phyloP scores from a whole-genome alignment of 1,140 invertebrate species.

The Cecropterus lyciades region DNA sequence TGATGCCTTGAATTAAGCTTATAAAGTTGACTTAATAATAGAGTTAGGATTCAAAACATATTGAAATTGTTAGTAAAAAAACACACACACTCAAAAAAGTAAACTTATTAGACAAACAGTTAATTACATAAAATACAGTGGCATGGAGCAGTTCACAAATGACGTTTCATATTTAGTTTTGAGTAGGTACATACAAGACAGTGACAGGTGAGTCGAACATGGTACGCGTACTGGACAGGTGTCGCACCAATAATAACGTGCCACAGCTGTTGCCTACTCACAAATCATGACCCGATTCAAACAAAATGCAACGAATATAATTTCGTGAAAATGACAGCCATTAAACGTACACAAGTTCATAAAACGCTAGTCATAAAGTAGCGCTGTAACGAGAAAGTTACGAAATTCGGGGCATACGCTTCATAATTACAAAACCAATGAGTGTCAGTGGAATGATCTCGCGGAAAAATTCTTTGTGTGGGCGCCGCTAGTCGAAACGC shows the following conservation, averaged over 20 bases:
- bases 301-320: constrained; percentile 16
- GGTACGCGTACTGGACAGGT: constrained; percentile 44
- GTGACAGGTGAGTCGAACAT: constrained; percentile 39
- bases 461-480: constrained; percentile 66
- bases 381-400: constrained; percentile 18
- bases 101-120: too few relatives aligned
- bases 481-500: constrained; percentile 61
- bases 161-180: constrained; percentile 13
- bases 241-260: constrained; percentile 49
- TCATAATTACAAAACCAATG: constrained; percentile 49
- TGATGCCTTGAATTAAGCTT: constrained; percentile 24
- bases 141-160: constrained; percentile 23
- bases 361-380: constrained; percentile 34
- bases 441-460: constrained; percentile 58
- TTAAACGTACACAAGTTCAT: constrained; percentile 40
- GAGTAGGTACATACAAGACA: constrained; percentile 25
- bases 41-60: constrained; percentile 9
- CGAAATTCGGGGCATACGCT: constrained; percentile 37
- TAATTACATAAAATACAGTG: not conserved
- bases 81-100: too few relatives aligned
- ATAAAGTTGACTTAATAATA: constrained; percentile 8
- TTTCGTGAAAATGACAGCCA: constrained; percentile 31
- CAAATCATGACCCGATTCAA: constrained; percentile 17
- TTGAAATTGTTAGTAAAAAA: not conserved
- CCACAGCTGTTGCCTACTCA: constrained; percentile 29